Percentiles rank a stretch among this genome's conserved stretches.
Evolutionary conservation across 2,797 vertebrate species (phyloP).

Genomic region (Margarornis squamiger): DNA sequence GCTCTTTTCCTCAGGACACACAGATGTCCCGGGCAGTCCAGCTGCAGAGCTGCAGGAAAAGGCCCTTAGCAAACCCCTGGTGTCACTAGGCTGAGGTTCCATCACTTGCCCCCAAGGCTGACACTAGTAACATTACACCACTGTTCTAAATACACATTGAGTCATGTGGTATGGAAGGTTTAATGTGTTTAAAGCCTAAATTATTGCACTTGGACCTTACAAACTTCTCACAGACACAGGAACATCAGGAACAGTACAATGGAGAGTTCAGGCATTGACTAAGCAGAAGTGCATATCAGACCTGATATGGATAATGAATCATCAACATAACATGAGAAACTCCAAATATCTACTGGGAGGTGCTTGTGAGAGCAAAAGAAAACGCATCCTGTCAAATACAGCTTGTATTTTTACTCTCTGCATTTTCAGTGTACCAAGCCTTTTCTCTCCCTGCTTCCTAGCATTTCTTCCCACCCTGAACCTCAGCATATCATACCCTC

Average conservation of each 20-base stretch:
- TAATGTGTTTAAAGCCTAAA: not conserved
- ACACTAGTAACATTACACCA: too few species aligned
- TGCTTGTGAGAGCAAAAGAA: not conserved
- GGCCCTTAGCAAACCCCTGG: accelerated
- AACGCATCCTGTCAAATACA: not conserved
- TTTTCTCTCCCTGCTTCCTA: not conserved
- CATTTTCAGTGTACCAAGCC: not conserved
- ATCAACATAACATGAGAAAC: not conserved
- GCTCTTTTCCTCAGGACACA: accelerated
- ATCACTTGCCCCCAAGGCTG: not conserved
- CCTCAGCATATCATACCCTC: not conserved
- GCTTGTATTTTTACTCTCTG: not conserved
- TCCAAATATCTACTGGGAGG: not conserved
- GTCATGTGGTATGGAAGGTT: not conserved
- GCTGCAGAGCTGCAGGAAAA: not conserved
- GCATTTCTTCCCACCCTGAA: not conserved
- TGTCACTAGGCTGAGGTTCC: not conserved
- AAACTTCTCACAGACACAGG: not conserved
- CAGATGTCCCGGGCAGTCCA: accelerated
- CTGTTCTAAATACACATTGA: not conserved
- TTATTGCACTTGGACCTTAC: not conserved
- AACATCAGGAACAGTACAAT: not conserved
- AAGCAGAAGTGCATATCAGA: not conserved
- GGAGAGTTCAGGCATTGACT: not conserved
- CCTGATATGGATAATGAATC: not conserved